Base-by-base conservation (phyloP, 2,888 invertebrate genomes). In the Dicyrtoma fusca region DNA sequence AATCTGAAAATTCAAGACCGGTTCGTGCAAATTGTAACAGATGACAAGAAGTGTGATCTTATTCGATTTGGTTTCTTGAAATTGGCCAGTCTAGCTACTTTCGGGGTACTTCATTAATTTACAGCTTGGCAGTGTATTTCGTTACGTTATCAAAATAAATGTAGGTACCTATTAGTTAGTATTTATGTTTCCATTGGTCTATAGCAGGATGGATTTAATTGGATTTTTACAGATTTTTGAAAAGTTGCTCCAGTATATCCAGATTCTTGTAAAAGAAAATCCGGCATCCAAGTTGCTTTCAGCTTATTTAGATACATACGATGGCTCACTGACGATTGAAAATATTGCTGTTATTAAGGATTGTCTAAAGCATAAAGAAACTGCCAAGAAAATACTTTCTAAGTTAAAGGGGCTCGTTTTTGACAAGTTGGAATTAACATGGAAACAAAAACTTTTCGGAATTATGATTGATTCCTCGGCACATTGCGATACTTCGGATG, bases 401-500 rank as follows among this genome's bases (percentile, higher is more conserved):
- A 76, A 77, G 51, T 68, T 80, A n/a, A 79, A 73, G 13, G 34
- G 44, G 13, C 70, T 49, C 1, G 47, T 74, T 26, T 77, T 74
- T 70, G 69, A 73, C 10, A 68, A 23, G 10, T 70, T 72, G 3
- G 64, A 49, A 17, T 10, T 17, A 8, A 45, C 47, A 11, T 69
- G 71, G 8, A 76, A 77, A 34, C 77, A 72, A 26, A 70, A 73
- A 10, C 57, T 78, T 6, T 79, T 79, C 55, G 42, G 47, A 25
- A n/a, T 75, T 1, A 71, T 81, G 74, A 74, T 80, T 11, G 77
- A 77, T 1, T 34, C 74, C 1, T 73, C 75, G 23, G 63, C 77
- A 17, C 23, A 55, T 1, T 79, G 81, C 61, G 73, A 80, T 74
- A n/a, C 47, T 23, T 76, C 79, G 1, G 79, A 80, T 76, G 79